Evolutionary conservation across 1,140 invertebrate species (phyloP), one percentile per base, ranked within the genome.

Genomic region (Drosophila varians): DNA sequence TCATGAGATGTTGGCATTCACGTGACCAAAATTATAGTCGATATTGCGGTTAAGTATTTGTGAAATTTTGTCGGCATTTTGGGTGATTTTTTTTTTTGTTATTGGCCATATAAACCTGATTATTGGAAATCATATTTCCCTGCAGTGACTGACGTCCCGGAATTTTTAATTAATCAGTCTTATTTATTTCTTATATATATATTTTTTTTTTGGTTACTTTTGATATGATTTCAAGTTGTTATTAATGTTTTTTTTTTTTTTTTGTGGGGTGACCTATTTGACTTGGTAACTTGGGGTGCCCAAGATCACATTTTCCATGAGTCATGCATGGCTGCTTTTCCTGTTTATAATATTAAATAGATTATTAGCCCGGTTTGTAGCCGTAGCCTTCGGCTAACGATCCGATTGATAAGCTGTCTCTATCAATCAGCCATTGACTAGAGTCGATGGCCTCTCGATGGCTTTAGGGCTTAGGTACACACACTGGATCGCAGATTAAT

Each of bases 351-450:
- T 52, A 66, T 52, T 36, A 38, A 12, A 12, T 36, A 7, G 34
- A 66, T 31, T 62, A 19, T 38, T 57, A 34, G 25, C 25, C 25
- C 21, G 60, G 62, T 34, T n/a, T 9, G n/a, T n/a, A n/a, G n/a
- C n/a, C n/a, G n/a, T 52, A 66, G 46, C 62, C 62, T 65, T 25
- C 34, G 48, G 51, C 36, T 14, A 38, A 38, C 34, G 12, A 12
- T 34, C 7, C 3, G n/a, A 65, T 31, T 66, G 64, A 68, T 69
- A 71, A 71, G 65, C 66, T 46, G 45, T 46, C 66, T 46, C 66
- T 47, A 72, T 72, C 68, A 72, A 72, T 72, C 68, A 72, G 54
- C 66, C 66, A 72, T 72, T 72, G 69, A 71, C 54, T 52, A 72
- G 26, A 65, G 64, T 68, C 60, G 61, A 45, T 66, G 61, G 64